Base-by-base conservation (phyloP, 1,140 invertebrate genomes). In the Drosophila varians region DNA sequence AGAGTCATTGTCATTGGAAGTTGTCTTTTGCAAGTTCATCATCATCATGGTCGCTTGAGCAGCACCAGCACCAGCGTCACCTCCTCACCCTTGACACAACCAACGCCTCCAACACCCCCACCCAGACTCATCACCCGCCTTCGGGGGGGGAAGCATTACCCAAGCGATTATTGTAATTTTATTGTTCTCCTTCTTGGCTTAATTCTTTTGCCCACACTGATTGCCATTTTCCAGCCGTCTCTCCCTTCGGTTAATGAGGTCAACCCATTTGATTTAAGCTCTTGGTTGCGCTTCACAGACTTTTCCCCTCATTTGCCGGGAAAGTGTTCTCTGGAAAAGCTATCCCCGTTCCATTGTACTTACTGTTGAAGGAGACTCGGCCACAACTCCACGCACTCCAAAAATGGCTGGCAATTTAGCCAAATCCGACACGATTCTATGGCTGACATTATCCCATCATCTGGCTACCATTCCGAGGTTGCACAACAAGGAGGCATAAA, bases 121-220 rank as follows among this genome's bases (percentile, higher is more conserved):
- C 18, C 42, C 23, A 3, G 43, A 21, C n/a, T 11, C 25, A 31
- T n/a, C 31, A 14, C 31, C 28, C 47, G n/a, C 31, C 14, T 23
- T 36, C 11, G 47, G 14, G 19, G 21, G 56, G 56, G 46, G 46
- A 28, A 47, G 54, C 69, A 55, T 76, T 75, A 65, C 80, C 72
- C 36, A 56, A 86, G 69, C 82, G 80, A 87, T 87, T 86, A 87
- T 87, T 87, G 80, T 86, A 86, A 86, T 86, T 86, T 74, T 74
- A 86, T 86, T 86, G 82, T 79, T 79, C 69, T 78, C 47, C 49
- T 55, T 65, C 51, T 69, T 57, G 51, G 38, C 62, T 28, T 57
- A 26, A 60, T 66, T 64, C 58, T 58, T 53, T 58, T 75, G 68
- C 38, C 58, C 60, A 69, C 60, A 68, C 79, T 79, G 79, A 78